phyloP scores from a whole-genome alignment of 2,797 vertebrate species.

The Sylvia borin region DNA sequence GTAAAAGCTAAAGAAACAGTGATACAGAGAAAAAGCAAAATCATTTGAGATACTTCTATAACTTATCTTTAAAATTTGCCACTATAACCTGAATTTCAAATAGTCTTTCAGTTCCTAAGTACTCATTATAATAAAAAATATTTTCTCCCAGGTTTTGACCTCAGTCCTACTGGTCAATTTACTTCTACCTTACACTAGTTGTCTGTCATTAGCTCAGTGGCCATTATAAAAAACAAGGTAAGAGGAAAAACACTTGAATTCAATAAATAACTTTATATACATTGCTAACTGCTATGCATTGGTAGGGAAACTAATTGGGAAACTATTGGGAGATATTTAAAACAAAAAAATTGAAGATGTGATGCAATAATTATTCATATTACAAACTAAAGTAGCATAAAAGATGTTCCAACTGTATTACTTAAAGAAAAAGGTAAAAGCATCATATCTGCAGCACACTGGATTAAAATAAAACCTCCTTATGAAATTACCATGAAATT shows the following conservation, averaged over 20 bases:
- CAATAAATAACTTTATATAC: background rate
- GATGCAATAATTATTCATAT: slow-evolving; percentile 47
- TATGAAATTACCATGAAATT: slow-evolving; percentile 72
- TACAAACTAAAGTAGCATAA: slow-evolving; percentile 1
- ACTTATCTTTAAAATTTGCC: background rate
- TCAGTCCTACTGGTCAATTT: background rate
- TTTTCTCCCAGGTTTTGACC: background rate
- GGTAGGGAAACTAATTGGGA: slow-evolving; percentile 1
- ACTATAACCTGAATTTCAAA: background rate
- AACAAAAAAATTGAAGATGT: slow-evolving; percentile 10
- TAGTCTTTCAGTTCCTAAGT: background rate
- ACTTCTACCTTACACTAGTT: background rate
- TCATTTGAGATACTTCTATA: background rate
- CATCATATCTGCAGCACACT: slow-evolving; percentile 25
- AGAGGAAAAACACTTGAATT: background rate
- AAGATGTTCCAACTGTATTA: slow-evolving; percentile 14
- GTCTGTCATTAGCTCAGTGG: background rate
- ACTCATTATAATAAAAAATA: background rate
- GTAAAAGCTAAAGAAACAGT: background rate
- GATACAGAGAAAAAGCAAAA: background rate
- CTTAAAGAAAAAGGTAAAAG: slow-evolving; percentile 42
- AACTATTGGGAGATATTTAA: slow-evolving; percentile 38
- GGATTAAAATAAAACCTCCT: slow-evolving; percentile 70
- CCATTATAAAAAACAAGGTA: background rate
- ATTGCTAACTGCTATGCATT: background rate